Percentiles rank a stretch among this genome's conserved stretches.
These are phyloP conservation scores for Eretmodus cyanostictus DNA, from an alignment of 2,113 vertebrate species.

Conservation along the genomic window DNA sequence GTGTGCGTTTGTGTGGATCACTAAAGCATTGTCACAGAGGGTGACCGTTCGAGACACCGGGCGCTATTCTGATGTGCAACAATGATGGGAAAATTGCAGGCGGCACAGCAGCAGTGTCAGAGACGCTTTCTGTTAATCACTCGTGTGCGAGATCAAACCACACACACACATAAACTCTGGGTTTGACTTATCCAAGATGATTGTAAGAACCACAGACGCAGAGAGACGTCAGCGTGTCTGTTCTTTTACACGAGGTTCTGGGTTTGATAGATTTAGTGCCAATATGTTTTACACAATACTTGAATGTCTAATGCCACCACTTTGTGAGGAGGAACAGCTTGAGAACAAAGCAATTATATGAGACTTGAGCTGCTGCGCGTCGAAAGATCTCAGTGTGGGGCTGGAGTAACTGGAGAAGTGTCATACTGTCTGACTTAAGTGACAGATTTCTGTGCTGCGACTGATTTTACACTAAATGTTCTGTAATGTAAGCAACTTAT, in stretches of 20 bases:
- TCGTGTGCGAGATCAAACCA: conserved; percentile 18
- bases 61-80: conserved; percentile 45
- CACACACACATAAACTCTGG: background rate
- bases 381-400: background rate
- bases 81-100: conserved; percentile 43
- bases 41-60: conserved; percentile 35
- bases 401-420: background rate
- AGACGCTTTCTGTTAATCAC: conserved; percentile 17
- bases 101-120: background rate
- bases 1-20: conserved; percentile 39
- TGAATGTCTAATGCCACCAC: background rate
- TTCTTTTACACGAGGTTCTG: background rate
- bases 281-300: conserved; percentile 29
- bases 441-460: background rate
- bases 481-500: background rate
- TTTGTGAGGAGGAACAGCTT: conserved; percentile 12
- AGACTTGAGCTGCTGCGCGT: background rate
- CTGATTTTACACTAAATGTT: background rate
- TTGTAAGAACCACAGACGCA: background rate
- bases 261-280: conserved; percentile 30
- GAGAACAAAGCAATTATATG: conserved; percentile 28
- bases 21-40: conserved; percentile 61
- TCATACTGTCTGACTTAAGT: background rate
- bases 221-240: background rate
- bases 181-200: background rate